Evolutionary conservation across 2,888 invertebrate species (phyloP).

Genomic region (Amphipoea oculea): DNA sequence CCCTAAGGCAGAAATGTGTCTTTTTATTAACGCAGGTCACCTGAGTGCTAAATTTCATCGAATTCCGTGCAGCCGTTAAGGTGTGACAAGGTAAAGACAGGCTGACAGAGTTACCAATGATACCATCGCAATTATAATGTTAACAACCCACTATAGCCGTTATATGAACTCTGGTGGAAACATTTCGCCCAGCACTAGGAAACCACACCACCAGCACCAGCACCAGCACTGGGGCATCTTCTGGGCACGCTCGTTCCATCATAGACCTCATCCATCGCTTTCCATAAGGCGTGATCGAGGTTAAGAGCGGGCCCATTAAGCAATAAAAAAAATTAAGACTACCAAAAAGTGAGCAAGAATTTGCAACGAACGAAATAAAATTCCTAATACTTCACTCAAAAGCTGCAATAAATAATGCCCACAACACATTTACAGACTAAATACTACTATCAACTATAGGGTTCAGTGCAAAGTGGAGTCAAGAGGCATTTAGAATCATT

Average conservation of each 20-base stretch:
- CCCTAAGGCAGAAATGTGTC: neutral
- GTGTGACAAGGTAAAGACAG: too few species aligned
- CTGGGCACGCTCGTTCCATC: too few species aligned
- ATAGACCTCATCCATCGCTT: too few species aligned
- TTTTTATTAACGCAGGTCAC: too few species aligned
- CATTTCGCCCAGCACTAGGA: too few species aligned
- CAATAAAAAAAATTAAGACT: neutral
- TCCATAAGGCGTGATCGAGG: too few species aligned
- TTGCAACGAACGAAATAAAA: neutral
- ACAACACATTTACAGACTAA: neutral
- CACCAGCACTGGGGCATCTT: too few species aligned
- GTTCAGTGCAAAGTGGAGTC: neutral
- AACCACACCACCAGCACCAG: too few species aligned
- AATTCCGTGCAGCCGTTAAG: neutral
- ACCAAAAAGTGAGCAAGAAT: neutral
- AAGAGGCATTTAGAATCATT: constrained; percentile 29
- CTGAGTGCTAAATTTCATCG: neutral
- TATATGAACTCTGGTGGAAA: neutral
- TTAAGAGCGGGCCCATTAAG: too few species aligned
- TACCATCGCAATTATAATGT: too few species aligned
- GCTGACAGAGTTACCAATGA: too few species aligned
- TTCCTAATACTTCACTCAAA: neutral
- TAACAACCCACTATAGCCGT: neutral
- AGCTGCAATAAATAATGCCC: neutral
- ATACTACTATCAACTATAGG: neutral